Percentiles rank a stretch among this genome's conserved stretches.
phyloP scores from a whole-genome alignment of 2,888 invertebrate species.

The Mystacides longicornis region DNA sequence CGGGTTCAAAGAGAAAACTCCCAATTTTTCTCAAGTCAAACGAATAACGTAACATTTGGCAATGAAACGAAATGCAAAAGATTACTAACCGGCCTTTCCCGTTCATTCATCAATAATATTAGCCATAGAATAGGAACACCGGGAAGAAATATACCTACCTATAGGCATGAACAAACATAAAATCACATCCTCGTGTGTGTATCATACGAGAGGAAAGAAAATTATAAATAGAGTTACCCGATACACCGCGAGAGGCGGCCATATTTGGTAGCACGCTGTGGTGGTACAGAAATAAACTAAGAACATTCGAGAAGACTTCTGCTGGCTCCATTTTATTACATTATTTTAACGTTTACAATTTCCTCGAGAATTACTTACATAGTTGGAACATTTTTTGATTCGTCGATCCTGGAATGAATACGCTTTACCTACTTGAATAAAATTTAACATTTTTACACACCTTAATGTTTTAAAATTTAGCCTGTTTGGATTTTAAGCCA shows the following conservation, averaged over 20 bases:
- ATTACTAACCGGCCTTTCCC: conserved; percentile 13
- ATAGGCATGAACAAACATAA: neutral
- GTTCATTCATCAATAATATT: conserved; percentile 21
- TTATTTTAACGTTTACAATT: too few relatives aligned
- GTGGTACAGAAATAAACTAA: conserved; percentile 17
- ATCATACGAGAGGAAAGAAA: neutral
- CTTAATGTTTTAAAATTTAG: too few relatives aligned
- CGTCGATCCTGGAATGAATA: too few relatives aligned
- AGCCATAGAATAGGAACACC: neutral
- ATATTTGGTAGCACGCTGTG: conserved; percentile 20
- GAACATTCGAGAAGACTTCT: conserved; percentile 21
- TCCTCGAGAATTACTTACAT: too few relatives aligned
- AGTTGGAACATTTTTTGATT: too few relatives aligned
- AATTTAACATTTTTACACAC: too few relatives aligned
- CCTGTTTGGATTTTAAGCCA: too few relatives aligned
- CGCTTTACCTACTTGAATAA: too few relatives aligned
- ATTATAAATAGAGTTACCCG: conserved; percentile 12
- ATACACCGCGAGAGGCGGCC: conserved; percentile 15
- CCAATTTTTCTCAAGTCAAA: conserved; percentile 5
- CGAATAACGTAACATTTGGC: conserved; percentile 16
- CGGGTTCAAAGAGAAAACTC: conserved; percentile 9
- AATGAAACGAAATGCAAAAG: conserved; percentile 12
- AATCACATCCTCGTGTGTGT: too few relatives aligned
- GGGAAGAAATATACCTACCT: neutral
- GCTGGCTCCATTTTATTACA: too few relatives aligned